These are phyloP conservation scores for Aricia agestis DNA, from an alignment of 1,140 invertebrate species.

Conservation along the genomic window DNA sequence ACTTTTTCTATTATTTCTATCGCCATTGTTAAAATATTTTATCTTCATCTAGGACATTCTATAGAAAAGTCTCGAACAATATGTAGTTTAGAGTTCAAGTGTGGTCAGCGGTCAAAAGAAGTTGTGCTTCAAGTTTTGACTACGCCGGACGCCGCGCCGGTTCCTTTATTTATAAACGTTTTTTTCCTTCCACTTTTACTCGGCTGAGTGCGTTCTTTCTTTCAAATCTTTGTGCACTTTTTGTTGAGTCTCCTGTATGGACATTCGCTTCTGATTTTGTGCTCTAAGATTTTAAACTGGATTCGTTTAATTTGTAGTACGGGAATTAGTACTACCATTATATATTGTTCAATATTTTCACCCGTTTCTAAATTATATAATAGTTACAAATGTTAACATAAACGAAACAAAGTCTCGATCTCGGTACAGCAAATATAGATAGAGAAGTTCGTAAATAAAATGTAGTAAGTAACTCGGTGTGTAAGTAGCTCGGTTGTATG, in stretches of 20 bases:
- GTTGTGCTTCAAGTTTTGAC: slow-evolving; percentile 49
- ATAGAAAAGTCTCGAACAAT: slow-evolving; percentile 23
- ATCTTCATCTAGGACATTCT: slow-evolving; percentile 15
- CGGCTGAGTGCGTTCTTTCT: slow-evolving; percentile 63
- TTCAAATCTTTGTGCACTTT: slow-evolving; percentile 56
- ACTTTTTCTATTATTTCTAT: too few relatives aligned
- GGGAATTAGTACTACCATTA: background rate
- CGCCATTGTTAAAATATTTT: too few relatives aligned
- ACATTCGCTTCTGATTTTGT: slow-evolving; percentile 52
- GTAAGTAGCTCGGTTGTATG: too few relatives aligned
- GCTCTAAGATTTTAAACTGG: background rate
- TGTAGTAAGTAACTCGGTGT: too few relatives aligned
- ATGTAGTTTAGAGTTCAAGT: slow-evolving; percentile 36
- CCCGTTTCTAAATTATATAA: too few relatives aligned
- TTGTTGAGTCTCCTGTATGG: slow-evolving; percentile 57
- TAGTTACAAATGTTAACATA: too few relatives aligned
- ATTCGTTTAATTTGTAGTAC: background rate
- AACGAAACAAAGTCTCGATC: too few relatives aligned
- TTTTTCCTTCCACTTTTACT: slow-evolving; percentile 53
- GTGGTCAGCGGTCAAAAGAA: slow-evolving; percentile 60
- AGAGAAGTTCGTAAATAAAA: too few relatives aligned
- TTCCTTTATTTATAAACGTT: slow-evolving; percentile 58
- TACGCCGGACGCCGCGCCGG: slow-evolving; percentile 50
- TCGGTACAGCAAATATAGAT: too few relatives aligned
- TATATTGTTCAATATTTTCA: too few relatives aligned